Percentiles rank a stretch among this genome's conserved stretches.
Evolutionary conservation across 2,113 vertebrate genomes (phyloP).

Genomic region (Junco hyemalis): DNA sequence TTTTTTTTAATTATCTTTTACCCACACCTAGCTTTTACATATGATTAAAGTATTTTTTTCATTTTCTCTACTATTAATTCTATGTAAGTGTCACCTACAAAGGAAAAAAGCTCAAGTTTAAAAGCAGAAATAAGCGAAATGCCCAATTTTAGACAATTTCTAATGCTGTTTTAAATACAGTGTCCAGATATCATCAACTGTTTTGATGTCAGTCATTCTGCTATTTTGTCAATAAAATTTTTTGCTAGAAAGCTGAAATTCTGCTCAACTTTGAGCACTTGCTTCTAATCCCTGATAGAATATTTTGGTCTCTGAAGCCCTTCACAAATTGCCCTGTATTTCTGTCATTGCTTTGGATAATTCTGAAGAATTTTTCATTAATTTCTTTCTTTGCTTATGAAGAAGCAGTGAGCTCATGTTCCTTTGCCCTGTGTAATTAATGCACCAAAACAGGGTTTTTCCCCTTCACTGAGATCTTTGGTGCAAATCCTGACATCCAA

Average conservation of each 20-base stretch:
- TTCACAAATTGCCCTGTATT: background rate
- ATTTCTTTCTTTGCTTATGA: background rate
- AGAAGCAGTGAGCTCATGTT: background rate
- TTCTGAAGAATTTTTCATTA: background rate
- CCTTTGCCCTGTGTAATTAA: accelerated
- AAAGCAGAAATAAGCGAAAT: background rate
- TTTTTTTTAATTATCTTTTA: background rate
- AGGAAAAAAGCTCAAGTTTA: background rate
- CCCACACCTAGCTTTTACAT: background rate
- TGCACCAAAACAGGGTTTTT: background rate
- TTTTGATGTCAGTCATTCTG: background rate
- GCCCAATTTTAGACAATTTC: background rate
- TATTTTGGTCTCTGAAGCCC: background rate
- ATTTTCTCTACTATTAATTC: background rate
- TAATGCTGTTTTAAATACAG: background rate
- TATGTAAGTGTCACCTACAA: background rate
- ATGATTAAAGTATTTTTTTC: background rate
- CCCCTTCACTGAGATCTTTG: background rate
- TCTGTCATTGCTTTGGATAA: background rate
- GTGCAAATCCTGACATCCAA: background rate
- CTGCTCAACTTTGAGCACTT: background rate
- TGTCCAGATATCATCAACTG: background rate
- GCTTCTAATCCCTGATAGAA: background rate
- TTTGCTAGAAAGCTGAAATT: background rate
- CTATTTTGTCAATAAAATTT: background rate